These are phyloP conservation scores for Myotis daubentonii DNA, from an alignment of 2,797 vertebrate species.

Conservation along the genomic window DNA sequence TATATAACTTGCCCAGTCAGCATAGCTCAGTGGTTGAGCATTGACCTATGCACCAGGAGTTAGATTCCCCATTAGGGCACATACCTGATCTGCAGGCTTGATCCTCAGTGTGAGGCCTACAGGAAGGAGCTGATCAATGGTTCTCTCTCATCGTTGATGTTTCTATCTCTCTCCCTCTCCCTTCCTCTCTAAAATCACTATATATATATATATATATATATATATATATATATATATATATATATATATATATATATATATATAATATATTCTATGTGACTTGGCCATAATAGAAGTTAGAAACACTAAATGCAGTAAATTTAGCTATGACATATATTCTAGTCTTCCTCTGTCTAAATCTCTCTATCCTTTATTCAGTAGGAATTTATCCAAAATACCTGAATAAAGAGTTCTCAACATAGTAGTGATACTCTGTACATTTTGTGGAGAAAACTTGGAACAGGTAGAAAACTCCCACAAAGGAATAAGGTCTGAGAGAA, in stretches of 20 bases:
- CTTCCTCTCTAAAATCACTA: too few relatives aligned
- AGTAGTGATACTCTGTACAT: neutral
- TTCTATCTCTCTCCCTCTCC: too few relatives aligned
- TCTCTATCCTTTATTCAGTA: neutral
- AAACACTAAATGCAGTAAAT: neutral
- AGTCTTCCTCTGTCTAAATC: neutral
- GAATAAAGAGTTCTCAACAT: slow-evolving; percentile 15
- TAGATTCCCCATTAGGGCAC: too few relatives aligned
- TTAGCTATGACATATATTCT: neutral
- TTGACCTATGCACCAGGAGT: too few relatives aligned
- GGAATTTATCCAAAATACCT: neutral
- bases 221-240: neutral
- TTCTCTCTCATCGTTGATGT: too few relatives aligned
- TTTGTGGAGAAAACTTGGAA: neutral
- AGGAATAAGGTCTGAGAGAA: neutral
- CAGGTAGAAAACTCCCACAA: neutral
- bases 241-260: too few relatives aligned
- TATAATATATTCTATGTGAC: neutral
- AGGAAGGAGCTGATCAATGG: too few relatives aligned
- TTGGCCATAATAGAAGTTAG: neutral
- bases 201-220: too few relatives aligned
- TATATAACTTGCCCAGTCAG: neutral
- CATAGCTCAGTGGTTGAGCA: too few relatives aligned
- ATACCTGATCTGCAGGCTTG: too few relatives aligned
- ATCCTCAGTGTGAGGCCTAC: too few relatives aligned